A percentile compares a stretch with the other conserved stretches of the same genome.
These are phyloP conservation scores for Cairina moschata DNA, from an alignment of 2,113 vertebrate species.

Conservation along the genomic window DNA sequence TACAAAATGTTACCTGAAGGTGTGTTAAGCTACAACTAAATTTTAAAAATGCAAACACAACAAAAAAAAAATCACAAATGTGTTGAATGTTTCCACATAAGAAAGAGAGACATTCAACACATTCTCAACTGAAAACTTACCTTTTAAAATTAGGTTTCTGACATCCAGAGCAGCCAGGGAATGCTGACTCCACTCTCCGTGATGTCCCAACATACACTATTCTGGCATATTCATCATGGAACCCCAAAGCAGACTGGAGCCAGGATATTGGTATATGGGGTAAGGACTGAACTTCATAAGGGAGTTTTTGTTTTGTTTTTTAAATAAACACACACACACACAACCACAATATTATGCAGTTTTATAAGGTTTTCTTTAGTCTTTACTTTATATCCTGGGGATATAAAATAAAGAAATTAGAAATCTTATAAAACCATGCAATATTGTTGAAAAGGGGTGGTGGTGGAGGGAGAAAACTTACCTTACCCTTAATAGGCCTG, in stretches of 20 bases:
- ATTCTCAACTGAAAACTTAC: slow-evolving; percentile 69
- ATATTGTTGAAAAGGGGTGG: slow-evolving; percentile 72
- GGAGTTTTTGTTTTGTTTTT: slow-evolving; percentile 30
- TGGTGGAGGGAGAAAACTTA: slow-evolving; percentile 72
- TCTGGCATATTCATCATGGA: slow-evolving; percentile 54
- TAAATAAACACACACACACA: slow-evolving; percentile 57
- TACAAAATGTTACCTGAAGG: background rate
- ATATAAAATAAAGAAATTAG: slow-evolving; percentile 58
- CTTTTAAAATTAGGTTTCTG: slow-evolving; percentile 72
- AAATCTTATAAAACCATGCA: slow-evolving; percentile 76
- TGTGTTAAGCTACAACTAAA: background rate
- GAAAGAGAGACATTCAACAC: slow-evolving; percentile 23
- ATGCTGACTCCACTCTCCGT: slow-evolving; percentile 78
- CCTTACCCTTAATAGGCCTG: slow-evolving; percentile 75
- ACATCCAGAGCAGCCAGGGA: slow-evolving; percentile 79
- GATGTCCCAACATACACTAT: slow-evolving; percentile 52
- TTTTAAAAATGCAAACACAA: background rate
- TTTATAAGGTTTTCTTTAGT: slow-evolving; percentile 71
- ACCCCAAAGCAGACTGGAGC: slow-evolving; percentile 76
- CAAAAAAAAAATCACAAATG: background rate
- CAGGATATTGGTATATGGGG: slow-evolving; percentile 61
- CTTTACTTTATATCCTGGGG: slow-evolving; percentile 54
- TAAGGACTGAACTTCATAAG: slow-evolving; percentile 45
- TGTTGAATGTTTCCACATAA: background rate
- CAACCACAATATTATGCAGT: slow-evolving; percentile 77